phyloP scores from a whole-genome alignment of 1,140 invertebrate genomes.

The Augochlora pura region DNA sequence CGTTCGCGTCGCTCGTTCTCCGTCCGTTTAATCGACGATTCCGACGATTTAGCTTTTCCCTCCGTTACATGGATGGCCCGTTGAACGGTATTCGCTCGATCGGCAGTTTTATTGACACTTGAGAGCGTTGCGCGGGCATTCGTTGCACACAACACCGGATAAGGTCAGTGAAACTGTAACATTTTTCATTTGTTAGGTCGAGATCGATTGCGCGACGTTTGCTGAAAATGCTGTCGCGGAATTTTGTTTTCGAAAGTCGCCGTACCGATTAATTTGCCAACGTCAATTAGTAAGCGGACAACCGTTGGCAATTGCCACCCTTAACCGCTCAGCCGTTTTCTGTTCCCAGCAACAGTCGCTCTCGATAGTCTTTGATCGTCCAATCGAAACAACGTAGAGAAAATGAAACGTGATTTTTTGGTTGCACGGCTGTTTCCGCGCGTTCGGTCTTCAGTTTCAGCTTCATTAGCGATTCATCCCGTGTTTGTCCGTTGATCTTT shows the following conservation, averaged over 20 bases:
- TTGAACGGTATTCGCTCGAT: not conserved
- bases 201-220: too few relatives aligned
- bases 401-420: too few relatives aligned
- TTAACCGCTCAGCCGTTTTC: too few relatives aligned
- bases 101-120: not conserved
- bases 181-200: not conserved
- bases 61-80: conserved; percentile 9
- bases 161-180: conserved; percentile 31
- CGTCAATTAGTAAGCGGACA: too few relatives aligned
- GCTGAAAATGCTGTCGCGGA: too few relatives aligned
- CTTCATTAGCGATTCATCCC: conserved; percentile 6
- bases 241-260: too few relatives aligned
- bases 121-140: not conserved
- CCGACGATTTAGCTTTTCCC: not conserved
- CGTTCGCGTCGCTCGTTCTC: not conserved
- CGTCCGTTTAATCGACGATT: not conserved
- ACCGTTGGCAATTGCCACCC: too few relatives aligned
- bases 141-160: not conserved
- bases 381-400: too few relatives aligned
- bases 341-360: too few relatives aligned
- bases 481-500: not conserved
- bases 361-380: too few relatives aligned
- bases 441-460: not conserved
- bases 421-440: too few relatives aligned
- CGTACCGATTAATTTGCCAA: too few relatives aligned